Conservation (phyloP, 2,113 vertebrate genomes). For the Phalacrocorax brasilianus region DNA sequence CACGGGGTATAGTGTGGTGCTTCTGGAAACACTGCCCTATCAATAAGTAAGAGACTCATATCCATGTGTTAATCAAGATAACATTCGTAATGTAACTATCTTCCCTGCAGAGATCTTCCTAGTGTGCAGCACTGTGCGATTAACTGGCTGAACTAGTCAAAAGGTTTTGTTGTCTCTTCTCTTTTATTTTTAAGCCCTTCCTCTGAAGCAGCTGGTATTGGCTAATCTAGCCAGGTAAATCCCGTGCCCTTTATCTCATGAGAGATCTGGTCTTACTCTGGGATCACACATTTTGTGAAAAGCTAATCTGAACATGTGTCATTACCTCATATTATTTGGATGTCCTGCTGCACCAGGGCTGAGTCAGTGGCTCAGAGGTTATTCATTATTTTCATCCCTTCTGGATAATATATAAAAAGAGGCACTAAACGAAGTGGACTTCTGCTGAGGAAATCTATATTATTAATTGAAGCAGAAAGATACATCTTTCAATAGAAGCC, state of each 20-base stretch:
- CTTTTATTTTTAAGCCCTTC: neutral
- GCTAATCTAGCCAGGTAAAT: neutral
- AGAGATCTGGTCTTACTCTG: neutral
- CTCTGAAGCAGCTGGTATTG: neutral
- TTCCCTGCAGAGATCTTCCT: neutral
- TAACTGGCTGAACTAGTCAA: neutral
- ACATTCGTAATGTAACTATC: no score
- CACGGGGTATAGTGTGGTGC: rapidly evolving
- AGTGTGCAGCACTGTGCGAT: rapidly evolving
- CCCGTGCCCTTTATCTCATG: neutral
- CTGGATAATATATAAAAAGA: neutral
- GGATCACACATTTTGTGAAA: neutral
- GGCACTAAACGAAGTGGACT: neutral
- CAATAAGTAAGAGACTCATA: neutral
- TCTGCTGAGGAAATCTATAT: neutral
- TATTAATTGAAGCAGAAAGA: neutral
- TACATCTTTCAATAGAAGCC: neutral
- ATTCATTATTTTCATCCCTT: neutral
- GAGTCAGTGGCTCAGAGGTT: neutral
- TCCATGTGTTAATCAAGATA: neutral
- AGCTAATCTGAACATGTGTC: neutral
- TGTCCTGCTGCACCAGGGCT: neutral
- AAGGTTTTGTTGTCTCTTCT: neutral
- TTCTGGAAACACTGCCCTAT: neutral
- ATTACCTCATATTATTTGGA: neutral